A percentile compares a stretch with the other conserved stretches of the same genome.
Conservation (phyloP, 1,140 invertebrate genomes). For the Dreissena polymorpha region DNA sequence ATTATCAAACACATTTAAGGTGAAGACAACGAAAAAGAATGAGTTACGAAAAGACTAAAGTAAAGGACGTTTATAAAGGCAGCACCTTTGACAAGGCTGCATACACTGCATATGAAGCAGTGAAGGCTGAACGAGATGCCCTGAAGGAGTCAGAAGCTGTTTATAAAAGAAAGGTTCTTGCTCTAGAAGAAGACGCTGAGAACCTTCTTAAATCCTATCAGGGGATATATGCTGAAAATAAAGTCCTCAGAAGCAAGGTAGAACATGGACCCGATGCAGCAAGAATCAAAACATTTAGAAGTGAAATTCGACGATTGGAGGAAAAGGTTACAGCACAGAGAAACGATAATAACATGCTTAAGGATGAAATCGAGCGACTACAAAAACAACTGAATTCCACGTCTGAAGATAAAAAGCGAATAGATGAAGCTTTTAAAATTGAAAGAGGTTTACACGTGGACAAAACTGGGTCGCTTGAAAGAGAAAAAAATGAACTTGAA, state of each 20-base stretch:
- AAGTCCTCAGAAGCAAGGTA: slow-evolving; percentile 40
- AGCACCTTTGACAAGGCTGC: slow-evolving; percentile 51
- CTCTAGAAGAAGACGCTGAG: slow-evolving; percentile 37
- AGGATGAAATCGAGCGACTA: slow-evolving; percentile 13
- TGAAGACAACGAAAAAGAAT: background rate
- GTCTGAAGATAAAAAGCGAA: slow-evolving; percentile 37
- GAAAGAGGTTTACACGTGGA: slow-evolving; percentile 40
- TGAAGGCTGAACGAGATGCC: slow-evolving; percentile 44
- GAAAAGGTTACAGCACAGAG: slow-evolving; percentile 21
- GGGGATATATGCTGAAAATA: slow-evolving; percentile 48
- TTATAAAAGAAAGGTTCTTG: slow-evolving; percentile 24
- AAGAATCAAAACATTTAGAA: slow-evolving; percentile 31
- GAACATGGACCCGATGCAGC: slow-evolving; percentile 44
- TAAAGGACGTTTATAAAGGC: slow-evolving; percentile 1
- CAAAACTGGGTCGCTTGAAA: slow-evolving; percentile 19
- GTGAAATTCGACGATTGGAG: slow-evolving; percentile 37
- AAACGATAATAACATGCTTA: slow-evolving; percentile 23
- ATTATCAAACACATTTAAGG: too few relatives aligned
- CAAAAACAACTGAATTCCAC: slow-evolving; percentile 23
- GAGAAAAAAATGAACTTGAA: slow-evolving; percentile 29
- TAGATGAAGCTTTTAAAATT: slow-evolving; percentile 50
- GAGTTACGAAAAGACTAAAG: slow-evolving; percentile 1
- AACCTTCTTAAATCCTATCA: slow-evolving; percentile 45
- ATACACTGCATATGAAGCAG: slow-evolving; percentile 40
- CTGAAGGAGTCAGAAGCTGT: slow-evolving; percentile 29